Base-by-base conservation (phyloP, 2,797 vertebrate species). In the Cottoperca gobio region DNA sequence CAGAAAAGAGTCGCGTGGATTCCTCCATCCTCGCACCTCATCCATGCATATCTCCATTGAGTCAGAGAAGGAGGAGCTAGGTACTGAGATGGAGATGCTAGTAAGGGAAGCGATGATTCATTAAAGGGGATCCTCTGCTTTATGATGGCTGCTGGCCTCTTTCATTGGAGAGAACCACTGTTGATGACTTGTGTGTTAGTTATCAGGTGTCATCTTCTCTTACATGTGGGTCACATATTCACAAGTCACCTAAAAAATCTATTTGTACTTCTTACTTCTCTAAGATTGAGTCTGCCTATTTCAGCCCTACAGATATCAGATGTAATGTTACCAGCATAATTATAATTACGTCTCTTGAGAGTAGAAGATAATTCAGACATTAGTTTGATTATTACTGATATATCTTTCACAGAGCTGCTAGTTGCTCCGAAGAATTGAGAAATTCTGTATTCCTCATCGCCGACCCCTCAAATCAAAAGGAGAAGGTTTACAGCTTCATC, bases 401-500 rank as follows among this genome's bases (percentile, higher is more conserved):
- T 52, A 43, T 31, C 66, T 33, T 58, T 55, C 69, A 16, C 16
- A 62, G 66, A 64, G 23, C 58, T 33, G 31, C 8, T 35, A 37
- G 40, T 21, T 37, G 48, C 55, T 40, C 42, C 39, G 48, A 28
- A 45, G 43, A 42, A 49, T n/a, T n/a, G n/a, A n/a, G n/a, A n/a
- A 24, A 21, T 31, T 48, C 48, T 58, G 13, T 68, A 33, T 10
- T 57, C 21, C 24, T 9, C n/a, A 49, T 8, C 57, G 21, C 46
- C 33, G 21, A 23, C 31, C 9, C 52, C 52, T 17, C 9, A 17
- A 17, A 5, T 26, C 28, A 61, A 40, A 33, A 23, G 42, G 0
- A 57, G 75, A 40, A 33, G 5, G 53, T 73, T 46, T 70, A 33
- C 31, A 53, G 48, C 72, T 81, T 66, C 55, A 17, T 83, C 53